phyloP scores from a whole-genome alignment of 2,113 vertebrate species.

The Syrmaticus mikado region DNA sequence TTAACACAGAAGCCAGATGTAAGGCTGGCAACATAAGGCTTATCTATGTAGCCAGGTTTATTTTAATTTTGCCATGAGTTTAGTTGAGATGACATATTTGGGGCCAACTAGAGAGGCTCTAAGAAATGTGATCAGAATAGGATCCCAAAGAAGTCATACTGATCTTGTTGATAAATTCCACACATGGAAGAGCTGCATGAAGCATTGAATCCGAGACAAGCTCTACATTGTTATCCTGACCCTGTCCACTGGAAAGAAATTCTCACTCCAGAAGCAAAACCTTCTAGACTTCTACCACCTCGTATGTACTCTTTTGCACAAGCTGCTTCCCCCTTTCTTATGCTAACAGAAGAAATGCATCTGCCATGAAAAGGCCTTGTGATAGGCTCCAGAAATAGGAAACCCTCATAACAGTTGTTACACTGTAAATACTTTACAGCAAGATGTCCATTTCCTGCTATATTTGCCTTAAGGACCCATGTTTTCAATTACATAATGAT shows the following conservation, averaged over 20 bases:
- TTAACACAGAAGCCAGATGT: background rate
- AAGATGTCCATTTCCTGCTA: constrained; percentile 66
- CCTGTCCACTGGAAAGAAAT: background rate
- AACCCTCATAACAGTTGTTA: constrained; percentile 73
- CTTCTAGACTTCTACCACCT: background rate
- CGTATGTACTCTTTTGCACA: background rate
- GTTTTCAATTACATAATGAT: constrained; percentile 80
- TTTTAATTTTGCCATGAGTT: background rate
- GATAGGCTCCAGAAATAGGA: constrained; percentile 60
- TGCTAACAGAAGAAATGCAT: background rate
- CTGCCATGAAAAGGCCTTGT: constrained; percentile 42
- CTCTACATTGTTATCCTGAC: background rate
- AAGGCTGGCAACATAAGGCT: background rate
- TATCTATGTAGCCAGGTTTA: fast-evolving
- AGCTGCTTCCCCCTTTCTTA: background rate
- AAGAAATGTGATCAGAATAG: background rate
- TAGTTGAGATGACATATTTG: background rate
- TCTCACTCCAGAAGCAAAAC: background rate
- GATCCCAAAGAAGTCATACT: background rate
- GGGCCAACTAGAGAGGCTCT: background rate
- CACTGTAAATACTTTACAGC: constrained; percentile 79
- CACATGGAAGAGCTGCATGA: background rate
- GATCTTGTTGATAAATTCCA: background rate
- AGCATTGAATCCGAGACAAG: background rate
- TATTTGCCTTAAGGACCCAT: constrained; percentile 78